Evolutionary conservation across 2,888 invertebrate genomes (phyloP).

Genomic region (Diloba caeruleocephala): DNA sequence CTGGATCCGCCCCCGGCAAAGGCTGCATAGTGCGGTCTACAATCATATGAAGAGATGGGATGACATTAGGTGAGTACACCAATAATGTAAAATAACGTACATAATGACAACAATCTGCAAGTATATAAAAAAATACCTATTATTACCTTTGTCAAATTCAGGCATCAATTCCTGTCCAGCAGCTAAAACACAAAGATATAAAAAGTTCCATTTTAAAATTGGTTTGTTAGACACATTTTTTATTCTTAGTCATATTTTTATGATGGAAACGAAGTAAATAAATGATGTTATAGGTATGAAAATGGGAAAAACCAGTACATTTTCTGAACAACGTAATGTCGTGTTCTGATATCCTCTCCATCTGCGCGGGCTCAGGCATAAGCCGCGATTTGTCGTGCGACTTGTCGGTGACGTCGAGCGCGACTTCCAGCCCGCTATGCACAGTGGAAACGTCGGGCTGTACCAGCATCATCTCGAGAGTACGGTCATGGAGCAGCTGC

Average conservation of each 20-base stretch:
- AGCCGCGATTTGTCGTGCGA: conserved; percentile 65
- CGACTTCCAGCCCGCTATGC: conserved; percentile 64
- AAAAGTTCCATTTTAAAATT: too few relatives aligned
- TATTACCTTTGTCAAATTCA: conserved; percentile 71
- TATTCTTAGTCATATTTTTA: too few relatives aligned
- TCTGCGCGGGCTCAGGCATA: conserved; percentile 55
- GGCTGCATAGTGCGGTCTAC: too few relatives aligned
- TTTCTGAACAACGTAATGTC: conserved; percentile 72
- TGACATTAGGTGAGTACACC: too few relatives aligned
- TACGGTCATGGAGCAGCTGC: conserved; percentile 66
- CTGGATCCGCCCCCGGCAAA: too few relatives aligned
- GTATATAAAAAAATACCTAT: too few relatives aligned
- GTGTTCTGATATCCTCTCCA: conserved; percentile 74
- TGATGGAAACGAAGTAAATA: conserved; percentile 5
- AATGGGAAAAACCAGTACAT: conserved; percentile 59
- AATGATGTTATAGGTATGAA: not conserved
- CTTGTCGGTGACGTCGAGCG: conserved; percentile 61
- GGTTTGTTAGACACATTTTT: too few relatives aligned
- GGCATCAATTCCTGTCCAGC: conserved; percentile 60
- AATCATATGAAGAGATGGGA: too few relatives aligned
- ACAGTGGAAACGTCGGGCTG: conserved; percentile 53
- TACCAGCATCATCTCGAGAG: conserved; percentile 74
- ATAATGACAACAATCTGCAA: too few relatives aligned
- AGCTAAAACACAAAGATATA: conserved; percentile 69
- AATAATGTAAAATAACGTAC: too few relatives aligned